A percentile compares a stretch with the other conserved stretches of the same genome.
phyloP scores from a whole-genome alignment of 35 echinoderm and acorn worm genomes.

The Ophiothrix spiculata region DNA sequence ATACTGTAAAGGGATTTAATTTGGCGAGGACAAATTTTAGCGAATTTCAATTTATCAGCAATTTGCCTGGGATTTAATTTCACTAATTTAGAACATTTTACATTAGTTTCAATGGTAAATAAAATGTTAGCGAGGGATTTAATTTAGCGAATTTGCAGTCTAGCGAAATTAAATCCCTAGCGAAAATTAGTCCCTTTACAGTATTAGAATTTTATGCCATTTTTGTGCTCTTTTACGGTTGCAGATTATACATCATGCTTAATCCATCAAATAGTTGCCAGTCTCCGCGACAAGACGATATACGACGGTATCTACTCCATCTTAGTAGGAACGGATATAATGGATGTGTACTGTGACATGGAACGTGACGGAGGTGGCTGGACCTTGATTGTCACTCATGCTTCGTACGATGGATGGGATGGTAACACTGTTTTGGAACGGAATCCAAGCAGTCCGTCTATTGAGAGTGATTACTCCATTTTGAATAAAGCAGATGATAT shows the following conservation, averaged over 20 bases:
- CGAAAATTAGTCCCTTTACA: too few species aligned
- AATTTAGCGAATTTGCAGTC: too few species aligned
- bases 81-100: too few species aligned
- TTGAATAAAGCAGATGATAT: conserved; percentile 56
- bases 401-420: conserved; percentile 50
- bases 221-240: background rate
- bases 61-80: too few species aligned
- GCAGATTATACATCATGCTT: conserved; percentile 60
- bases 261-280: conserved; percentile 37
- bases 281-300: conserved; percentile 34
- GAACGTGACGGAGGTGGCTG: conserved; percentile 65
- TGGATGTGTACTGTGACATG: conserved; percentile 79
- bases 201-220: too few species aligned
- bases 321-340: background rate
- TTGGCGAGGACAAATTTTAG: too few species aligned
- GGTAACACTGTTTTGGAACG: background rate
- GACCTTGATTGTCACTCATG: conserved; percentile 63
- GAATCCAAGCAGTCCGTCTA: conserved; percentile 35
- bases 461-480: conserved; percentile 71
- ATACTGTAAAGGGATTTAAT: too few species aligned
- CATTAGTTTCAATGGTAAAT: too few species aligned
- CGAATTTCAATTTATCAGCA: too few species aligned
- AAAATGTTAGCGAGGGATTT: too few species aligned
- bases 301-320: conserved; percentile 51
- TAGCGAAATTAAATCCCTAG: too few species aligned